Conservation (phyloP, 2,113 vertebrate species). For the Sylvietta virens region DNA sequence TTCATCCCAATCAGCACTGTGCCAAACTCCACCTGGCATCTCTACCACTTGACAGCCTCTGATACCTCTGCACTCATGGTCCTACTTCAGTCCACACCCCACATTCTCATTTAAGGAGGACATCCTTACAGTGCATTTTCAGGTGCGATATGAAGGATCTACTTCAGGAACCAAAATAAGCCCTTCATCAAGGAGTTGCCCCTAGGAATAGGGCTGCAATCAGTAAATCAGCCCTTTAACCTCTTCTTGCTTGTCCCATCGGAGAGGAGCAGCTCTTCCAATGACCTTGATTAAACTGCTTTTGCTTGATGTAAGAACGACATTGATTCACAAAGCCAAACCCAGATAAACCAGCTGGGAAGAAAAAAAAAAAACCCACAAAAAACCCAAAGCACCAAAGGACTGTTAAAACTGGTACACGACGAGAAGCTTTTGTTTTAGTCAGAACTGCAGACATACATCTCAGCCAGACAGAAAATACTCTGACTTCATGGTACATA, state of each 20-base stretch:
- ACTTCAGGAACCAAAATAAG: background rate
- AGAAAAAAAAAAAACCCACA: background rate
- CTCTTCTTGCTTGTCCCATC: background rate
- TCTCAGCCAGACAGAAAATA: constrained; percentile 8
- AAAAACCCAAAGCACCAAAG: background rate
- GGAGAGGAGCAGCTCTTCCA: background rate
- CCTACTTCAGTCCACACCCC: background rate
- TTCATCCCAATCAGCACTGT: background rate
- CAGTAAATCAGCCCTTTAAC: background rate
- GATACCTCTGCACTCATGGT: background rate
- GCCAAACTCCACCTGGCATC: background rate
- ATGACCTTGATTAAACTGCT: background rate
- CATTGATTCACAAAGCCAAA: background rate
- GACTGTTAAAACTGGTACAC: background rate
- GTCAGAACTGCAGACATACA: background rate
- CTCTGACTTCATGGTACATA: background rate
- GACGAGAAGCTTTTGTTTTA: background rate
- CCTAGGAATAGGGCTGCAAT: background rate
- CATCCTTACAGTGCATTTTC: background rate
- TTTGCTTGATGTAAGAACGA: background rate
- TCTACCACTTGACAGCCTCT: background rate
- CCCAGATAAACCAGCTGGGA: background rate
- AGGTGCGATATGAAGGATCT: background rate
- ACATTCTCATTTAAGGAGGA: background rate
- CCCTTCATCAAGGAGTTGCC: background rate